Evolutionary conservation across 1,140 invertebrate species (phyloP).

Genomic region (Platyscapa corneri): DNA sequence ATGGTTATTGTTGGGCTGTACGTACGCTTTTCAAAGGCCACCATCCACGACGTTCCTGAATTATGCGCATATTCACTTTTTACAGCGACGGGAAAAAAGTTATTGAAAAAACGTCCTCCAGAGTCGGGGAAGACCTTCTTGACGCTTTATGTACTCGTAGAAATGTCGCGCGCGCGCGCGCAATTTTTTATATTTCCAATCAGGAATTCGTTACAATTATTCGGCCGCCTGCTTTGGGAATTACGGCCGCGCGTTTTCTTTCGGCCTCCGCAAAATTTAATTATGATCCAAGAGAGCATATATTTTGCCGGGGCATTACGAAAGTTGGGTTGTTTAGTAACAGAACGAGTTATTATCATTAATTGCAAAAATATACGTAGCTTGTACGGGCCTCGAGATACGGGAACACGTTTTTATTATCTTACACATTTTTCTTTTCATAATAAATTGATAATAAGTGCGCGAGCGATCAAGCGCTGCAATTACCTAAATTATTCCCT

Average conservation of each 20-base stretch:
- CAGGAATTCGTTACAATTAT: no score
- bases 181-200: no score
- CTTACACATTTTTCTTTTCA: neutral
- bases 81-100: slow-evolving; percentile 22
- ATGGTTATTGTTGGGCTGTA: slow-evolving; percentile 34
- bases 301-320: no score
- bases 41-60: slow-evolving; percentile 13
- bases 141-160: neutral
- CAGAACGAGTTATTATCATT: no score
- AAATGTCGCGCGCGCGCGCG: no score
- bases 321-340: no score
- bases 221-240: no score
- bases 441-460: neutral
- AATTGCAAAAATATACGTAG: no score
- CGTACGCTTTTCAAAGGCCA: neutral
- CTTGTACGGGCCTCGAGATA: neutral
- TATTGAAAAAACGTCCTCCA: neutral
- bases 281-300: no score
- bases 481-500: no score
- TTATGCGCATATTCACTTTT: slow-evolving; percentile 40
- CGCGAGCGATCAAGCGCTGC: neutral
- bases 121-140: neutral
- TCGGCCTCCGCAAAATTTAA: no score
- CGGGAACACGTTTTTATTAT: neutral
- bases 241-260: no score